These are phyloP conservation scores for Augochlorella aurata DNA, from an alignment of 2,888 invertebrate genomes.

Conservation along the genomic window DNA sequence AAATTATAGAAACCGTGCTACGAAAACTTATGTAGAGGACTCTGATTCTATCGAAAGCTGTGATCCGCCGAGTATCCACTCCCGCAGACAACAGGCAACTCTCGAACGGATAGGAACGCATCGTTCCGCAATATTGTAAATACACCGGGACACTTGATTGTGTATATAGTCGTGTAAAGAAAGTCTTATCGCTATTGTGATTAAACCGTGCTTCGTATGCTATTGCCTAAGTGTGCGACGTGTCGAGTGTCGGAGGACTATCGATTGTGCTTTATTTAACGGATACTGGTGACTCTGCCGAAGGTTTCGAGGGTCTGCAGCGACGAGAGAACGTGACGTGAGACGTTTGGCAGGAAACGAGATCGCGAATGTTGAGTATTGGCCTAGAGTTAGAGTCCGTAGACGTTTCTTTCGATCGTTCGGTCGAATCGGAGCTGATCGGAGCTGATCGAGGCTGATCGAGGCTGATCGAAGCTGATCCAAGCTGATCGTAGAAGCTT, in stretches of 20 bases:
- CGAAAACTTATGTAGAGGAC: neutral
- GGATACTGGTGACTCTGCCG: neutral
- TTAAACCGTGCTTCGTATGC: constrained; percentile 66
- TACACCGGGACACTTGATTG: constrained; percentile 35
- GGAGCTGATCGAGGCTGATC: neutral
- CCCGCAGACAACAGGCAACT: neutral
- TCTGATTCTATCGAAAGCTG: constrained; percentile 16
- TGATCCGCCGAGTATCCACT: constrained; percentile 23
- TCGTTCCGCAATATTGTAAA: constrained; percentile 48
- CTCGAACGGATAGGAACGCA: neutral
- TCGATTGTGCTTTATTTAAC: constrained; percentile 18
- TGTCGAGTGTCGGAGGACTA: constrained; percentile 27
- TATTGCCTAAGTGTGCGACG: constrained; percentile 64
- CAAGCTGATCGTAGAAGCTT: constrained; percentile 29
- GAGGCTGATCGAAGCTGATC: neutral
- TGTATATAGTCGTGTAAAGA: constrained; percentile 70
- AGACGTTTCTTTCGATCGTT: constrained; percentile 1
- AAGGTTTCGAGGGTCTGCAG: neutral
- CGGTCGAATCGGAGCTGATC: neutral
- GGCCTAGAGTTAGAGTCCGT: constrained; percentile 2
- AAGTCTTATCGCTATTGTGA: constrained; percentile 66
- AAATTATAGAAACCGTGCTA: neutral
- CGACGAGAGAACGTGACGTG: neutral
- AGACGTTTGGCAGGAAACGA: neutral
- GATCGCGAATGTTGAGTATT: constrained; percentile 9